Evolutionary conservation across 2,797 vertebrate genomes (phyloP), one percentile per base, ranked within the genome.

Genomic region (Xiphophorus birchmanni): DNA sequence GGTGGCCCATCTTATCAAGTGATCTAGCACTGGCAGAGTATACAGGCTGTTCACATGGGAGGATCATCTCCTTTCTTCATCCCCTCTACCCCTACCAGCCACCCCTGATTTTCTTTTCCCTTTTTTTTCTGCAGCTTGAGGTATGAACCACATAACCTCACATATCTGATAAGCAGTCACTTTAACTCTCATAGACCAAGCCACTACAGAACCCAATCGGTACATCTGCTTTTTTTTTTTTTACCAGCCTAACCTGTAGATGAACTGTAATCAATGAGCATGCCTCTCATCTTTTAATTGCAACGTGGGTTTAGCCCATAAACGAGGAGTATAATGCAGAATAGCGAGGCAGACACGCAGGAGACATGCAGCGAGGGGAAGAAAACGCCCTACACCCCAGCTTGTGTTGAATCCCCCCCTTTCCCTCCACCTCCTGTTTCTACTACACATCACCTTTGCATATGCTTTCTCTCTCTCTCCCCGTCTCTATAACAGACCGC

Each of bases 331-430:
- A 17, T 80, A 65, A 56, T 21, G 77, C 82, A 88, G 87, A 92
- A 73, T 88, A 88, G 89, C 90, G 91, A 83, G 82, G 74, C 82
- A 92, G 88, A 92, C 88, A 92, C n/a, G 88, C 89, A 87, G 91
- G 85, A 90, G 85, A 94, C 91, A 89, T 89, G 84, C 78, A 78
- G 80, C 78, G 78, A 83, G 79, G 86, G 80, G 83, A 87, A 95
- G 95, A 96, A 96, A 96, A 96, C 96, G 96, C 96, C 96, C 96
- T 95, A 94, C 90, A 92, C 42, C 5, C 48, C 50, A 93, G 87
- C 93, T 92, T 90, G 87, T 90, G 92, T 92, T 87, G 85, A 89
- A 93, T 86, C 84, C 89, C 17, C 1, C 5, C n/a, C 56, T 0
- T 15, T 29, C n/a, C n/a, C 58, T 29, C 32, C 35, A 67, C 84